Base-by-base conservation (phyloP, 2,888 invertebrate species). In the Xanthorhoe designata region DNA sequence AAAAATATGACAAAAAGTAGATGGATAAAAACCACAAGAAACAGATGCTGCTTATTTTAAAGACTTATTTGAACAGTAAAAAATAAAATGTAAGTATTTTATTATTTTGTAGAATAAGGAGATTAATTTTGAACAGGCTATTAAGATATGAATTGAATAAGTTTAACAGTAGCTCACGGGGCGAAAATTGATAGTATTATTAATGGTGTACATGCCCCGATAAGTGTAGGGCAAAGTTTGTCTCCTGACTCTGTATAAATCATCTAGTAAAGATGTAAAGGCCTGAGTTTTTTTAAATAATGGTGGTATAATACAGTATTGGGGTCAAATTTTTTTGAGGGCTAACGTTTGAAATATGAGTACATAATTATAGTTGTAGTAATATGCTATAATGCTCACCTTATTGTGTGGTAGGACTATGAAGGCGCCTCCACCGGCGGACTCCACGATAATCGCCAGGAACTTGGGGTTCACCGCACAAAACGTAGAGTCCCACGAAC, bases 401-500 rank as follows among this genome's bases (percentile, higher is more conserved):
- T 98, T 98, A 88, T 97, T 98, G 82, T 98, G 96, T 73, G 98
- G 98, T 81, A 98, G 94, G 72, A 98, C 98, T 89, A 98, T 97
- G 94, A 98, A 98, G 80, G 98, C 98, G 76, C 98, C 98, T 77
- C 98, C 98, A 68, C 98, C 98, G 64, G 98, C 98, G 61, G 98
- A 98, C 90, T 99, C 99, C 54, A 98, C 98, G 86, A 99, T 99
- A 83, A 99, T 98, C 75, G 99, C 99, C 86, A 99, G 94, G 94
- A 98, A 99, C 92, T 98, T 99, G 57, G 99, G 99, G 94, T 99
- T 99, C 81, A 99, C 99, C 77, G 98, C 98, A 94, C 99, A 99
- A 92, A 99, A 99, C 75, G 98, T 98, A 71, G 98, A 98, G 90
- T 99, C 99, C 97, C 99, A 99, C 61, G 99, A 98, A 86, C 98